Evolutionary conservation across 2,888 invertebrate genomes (phyloP), one percentile per base, ranked within the genome.

Genomic region (Chironomus riparius): DNA sequence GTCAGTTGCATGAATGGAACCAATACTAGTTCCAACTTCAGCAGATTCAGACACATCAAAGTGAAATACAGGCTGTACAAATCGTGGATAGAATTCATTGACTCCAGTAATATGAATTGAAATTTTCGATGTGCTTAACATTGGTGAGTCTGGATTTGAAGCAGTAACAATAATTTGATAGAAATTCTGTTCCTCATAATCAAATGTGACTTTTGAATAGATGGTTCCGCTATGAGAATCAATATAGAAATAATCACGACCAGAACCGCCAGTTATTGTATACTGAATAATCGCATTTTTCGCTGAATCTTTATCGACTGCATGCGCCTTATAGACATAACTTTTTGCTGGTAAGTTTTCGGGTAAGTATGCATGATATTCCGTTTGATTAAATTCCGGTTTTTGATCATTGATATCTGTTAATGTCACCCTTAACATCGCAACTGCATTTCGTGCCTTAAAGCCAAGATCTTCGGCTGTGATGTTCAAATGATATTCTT

Each of bases 391-490:
- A 81, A 97, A 98, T 13, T 87, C 85, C 0, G 97, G 97, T 10
- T 94, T 90, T 82, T 97, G 97, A 81, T 98, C 96, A 81, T 96
- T 97, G 50, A 97, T 93, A 81, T 98, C 97, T 0, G 93, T 94
- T 1, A 98, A 86, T 74, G 91, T 92, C 0, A 98, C 91, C 0
- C 92, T 93, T 6, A 97, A 85, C 79, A 92, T 91, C 0, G 94
- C 94, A 4, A 91, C 90, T 0, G 94, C 89, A 80, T 88, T 88
- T 79, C 88, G 89, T 0, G 92, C 87, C 79, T 92, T 90, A 81
- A 94, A 95, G 2, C 92, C 97, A 71, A 93, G 85, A 85, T 98
- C 97, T 78, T 87, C 88, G 0, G 95, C 97, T 0, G 94, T 93
- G 76, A 98, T 92, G 81, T 94, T 95, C 3, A 98, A 83, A 73